These are phyloP conservation scores for Prostheceraeus crozeri DNA, from an alignment of 2,888 invertebrate genomes.

Conservation along the genomic window DNA sequence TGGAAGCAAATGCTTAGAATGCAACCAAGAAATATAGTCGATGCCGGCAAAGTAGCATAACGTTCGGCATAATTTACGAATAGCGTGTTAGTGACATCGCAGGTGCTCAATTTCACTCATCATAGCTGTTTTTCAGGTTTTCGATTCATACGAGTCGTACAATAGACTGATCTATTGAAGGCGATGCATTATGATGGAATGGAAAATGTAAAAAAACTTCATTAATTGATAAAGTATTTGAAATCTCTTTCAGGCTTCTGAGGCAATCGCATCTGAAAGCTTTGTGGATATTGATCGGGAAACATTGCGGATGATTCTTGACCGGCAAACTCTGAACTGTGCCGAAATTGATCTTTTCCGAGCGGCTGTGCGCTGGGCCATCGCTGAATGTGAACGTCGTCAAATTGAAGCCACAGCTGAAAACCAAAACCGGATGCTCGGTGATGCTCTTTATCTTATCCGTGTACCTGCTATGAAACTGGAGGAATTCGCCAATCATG, in stretches of 20 bases:
- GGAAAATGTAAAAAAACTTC: too few species aligned
- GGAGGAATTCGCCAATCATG: constrained; percentile 76
- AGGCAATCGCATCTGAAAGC: constrained; percentile 87
- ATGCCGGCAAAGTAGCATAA: too few species aligned
- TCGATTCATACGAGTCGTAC: too few species aligned
- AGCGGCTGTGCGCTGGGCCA: constrained; percentile 84
- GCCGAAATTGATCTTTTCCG: constrained; percentile 75
- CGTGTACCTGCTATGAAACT: constrained; percentile 87
- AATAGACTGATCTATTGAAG: too few species aligned
- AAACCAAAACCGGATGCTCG: constrained; percentile 61
- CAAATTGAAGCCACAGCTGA: constrained; percentile 72
- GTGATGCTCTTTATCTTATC: constrained; percentile 72
- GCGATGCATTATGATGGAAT: too few species aligned
- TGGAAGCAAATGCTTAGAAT: too few species aligned
- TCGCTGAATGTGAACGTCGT: constrained; percentile 75
- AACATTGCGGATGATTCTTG: constrained; percentile 80
- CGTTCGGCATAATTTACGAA: too few species aligned
- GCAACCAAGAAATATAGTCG: too few species aligned
- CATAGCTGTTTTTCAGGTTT: too few species aligned
- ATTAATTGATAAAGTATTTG: too few species aligned
- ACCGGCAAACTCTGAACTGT: constrained; percentile 84
- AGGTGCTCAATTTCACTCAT: too few species aligned
- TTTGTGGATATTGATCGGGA: constrained; percentile 89
- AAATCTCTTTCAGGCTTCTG: constrained; percentile 89
- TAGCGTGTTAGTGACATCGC: too few species aligned